Conservation (phyloP, 1,140 invertebrate genomes). For the Drosophila suzukii region DNA sequence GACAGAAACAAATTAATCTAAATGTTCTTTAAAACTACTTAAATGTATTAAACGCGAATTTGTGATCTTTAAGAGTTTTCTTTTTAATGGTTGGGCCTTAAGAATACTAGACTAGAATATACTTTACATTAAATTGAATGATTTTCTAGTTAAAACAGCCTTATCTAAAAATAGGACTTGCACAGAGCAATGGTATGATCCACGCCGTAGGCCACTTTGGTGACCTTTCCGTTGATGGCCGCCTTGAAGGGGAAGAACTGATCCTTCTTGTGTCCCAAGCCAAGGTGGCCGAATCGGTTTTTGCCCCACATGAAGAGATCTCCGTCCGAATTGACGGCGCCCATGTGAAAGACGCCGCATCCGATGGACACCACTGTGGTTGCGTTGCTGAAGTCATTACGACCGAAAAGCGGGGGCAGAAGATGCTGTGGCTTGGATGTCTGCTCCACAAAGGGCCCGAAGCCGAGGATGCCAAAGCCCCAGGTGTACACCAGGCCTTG, state of each 20-base stretch:
- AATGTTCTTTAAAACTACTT: slow-evolving; percentile 81
- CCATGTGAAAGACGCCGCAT: slow-evolving; percentile 91
- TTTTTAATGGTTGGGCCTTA: slow-evolving; percentile 1
- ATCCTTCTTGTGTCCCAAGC: slow-evolving; percentile 91
- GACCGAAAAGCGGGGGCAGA: slow-evolving; percentile 92
- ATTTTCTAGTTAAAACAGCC: not conserved
- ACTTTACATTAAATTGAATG: not conserved
- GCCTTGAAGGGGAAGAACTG: slow-evolving; percentile 96
- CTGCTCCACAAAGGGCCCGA: slow-evolving; percentile 91
- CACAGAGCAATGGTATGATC: slow-evolving; percentile 94
- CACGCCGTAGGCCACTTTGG: slow-evolving; percentile 91
- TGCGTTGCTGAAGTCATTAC: slow-evolving; percentile 91
- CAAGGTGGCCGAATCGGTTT: slow-evolving; percentile 93
- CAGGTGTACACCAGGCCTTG: slow-evolving; percentile 94
- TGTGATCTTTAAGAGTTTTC: slow-evolving; percentile 69
- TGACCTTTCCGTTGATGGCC: slow-evolving; percentile 89
- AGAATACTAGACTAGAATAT: not conserved
- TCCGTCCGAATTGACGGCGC: slow-evolving; percentile 91
- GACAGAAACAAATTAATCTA: slow-evolving; percentile 70
- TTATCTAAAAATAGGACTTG: slow-evolving; percentile 87
- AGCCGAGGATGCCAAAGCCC: slow-evolving; percentile 96
- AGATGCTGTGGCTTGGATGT: slow-evolving; percentile 89
- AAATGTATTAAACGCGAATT: slow-evolving; percentile 83
- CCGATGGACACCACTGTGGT: slow-evolving; percentile 88
- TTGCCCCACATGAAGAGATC: slow-evolving; percentile 96